Conservation (phyloP, 2,888 invertebrate species). For the Oligia strigilis region DNA sequence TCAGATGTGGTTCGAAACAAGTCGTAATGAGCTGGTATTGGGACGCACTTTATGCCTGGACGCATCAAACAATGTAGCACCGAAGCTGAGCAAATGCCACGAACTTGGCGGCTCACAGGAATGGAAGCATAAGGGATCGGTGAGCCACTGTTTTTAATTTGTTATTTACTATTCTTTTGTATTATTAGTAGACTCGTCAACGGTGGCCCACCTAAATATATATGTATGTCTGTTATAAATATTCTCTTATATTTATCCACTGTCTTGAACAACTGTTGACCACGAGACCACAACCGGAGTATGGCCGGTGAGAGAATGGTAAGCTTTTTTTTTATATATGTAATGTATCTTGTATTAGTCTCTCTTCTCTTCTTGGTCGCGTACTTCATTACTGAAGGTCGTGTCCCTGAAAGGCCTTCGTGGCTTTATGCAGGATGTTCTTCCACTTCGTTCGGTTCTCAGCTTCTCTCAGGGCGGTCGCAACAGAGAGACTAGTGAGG, state of each 20-base stretch:
- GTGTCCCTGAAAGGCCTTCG: no score
- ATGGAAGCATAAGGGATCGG: slow-evolving; percentile 95
- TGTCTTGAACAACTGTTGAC: not conserved
- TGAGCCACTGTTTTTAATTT: slow-evolving; percentile 71
- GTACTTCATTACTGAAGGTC: no score
- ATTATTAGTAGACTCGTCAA: not conserved
- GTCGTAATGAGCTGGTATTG: slow-evolving; percentile 95
- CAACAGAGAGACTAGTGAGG: no score
- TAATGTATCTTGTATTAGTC: not conserved
- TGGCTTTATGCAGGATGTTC: no score
- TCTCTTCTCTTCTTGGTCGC: no score
- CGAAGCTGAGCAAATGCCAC: slow-evolving; percentile 97
- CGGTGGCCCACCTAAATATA: no score
- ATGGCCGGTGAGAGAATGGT: not conserved
- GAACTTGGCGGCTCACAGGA: slow-evolving; percentile 97
- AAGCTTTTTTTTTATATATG: not conserved
- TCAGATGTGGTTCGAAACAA: slow-evolving; percentile 96
- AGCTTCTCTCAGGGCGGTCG: no score
- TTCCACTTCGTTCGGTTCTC: no score
- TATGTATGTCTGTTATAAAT: not conserved
- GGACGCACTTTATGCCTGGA: slow-evolving; percentile 96
- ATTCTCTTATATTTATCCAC: not conserved
- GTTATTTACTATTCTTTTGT: not conserved
- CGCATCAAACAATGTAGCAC: slow-evolving; percentile 91
- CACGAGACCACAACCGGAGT: not conserved